These are phyloP conservation scores for Dendronephthya gigantea DNA, from an alignment of 64 coral and sea anemone species.

Conservation along the genomic window DNA sequence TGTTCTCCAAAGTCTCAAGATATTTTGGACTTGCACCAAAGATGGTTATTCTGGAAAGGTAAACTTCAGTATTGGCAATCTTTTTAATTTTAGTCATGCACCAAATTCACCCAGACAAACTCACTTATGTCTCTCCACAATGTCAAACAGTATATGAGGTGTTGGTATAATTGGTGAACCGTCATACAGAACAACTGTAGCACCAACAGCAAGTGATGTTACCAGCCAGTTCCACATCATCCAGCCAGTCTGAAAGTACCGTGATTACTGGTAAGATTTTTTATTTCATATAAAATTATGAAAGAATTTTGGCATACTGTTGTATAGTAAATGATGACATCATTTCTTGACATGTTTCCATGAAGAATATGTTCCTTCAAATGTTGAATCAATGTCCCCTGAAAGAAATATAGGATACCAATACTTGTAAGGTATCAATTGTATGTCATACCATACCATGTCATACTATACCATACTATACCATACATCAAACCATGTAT, in stretches of 20 bases:
- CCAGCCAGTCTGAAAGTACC: conserved; percentile 69
- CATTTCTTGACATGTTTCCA: conserved; percentile 75
- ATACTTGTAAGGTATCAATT: too few species aligned
- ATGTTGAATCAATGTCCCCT: conserved; percentile 91
- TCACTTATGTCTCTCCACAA: conserved; percentile 75
- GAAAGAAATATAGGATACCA: neutral
- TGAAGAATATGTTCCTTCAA: conserved; percentile 88
- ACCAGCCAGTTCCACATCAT: conserved; percentile 99
- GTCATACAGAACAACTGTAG: conserved; percentile 79
- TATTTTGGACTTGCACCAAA: conserved; percentile 90
- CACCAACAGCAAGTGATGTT: conserved; percentile 63
- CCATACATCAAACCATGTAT: too few species aligned
- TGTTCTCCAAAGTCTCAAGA: conserved; percentile 64
- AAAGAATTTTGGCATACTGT: conserved; percentile 35
- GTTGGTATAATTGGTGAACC: conserved; percentile 78
- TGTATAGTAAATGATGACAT: conserved; percentile 72
- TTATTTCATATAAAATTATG: neutral
- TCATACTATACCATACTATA: too few species aligned
- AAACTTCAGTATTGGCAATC: neutral
- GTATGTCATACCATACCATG: too few species aligned
- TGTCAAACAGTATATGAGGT: conserved; percentile 68
- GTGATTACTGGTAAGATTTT: neutral
- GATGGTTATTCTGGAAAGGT: conserved; percentile 57
- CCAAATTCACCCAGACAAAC: neutral
- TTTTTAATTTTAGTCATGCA: too few species aligned